These are phyloP conservation scores for Dioctria rufipes DNA, from an alignment of 2,888 invertebrate genomes.

Conservation along the genomic window DNA sequence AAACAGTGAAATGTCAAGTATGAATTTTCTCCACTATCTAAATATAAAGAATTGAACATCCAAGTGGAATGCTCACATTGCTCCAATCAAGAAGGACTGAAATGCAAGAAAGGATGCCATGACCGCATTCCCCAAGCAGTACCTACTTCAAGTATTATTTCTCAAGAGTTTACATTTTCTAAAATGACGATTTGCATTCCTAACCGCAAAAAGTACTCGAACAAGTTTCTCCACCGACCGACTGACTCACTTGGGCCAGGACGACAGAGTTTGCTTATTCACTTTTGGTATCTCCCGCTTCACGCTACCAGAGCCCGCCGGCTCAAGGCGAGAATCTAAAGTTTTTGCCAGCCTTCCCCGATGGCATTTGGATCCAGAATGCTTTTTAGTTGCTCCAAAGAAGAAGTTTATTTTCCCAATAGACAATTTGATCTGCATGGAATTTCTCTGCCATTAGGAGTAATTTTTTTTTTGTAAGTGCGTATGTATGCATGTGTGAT, in stretches of 20 bases:
- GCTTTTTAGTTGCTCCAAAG: slow-evolving; percentile 13
- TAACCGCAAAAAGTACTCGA: slow-evolving; percentile 27
- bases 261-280: slow-evolving; percentile 35
- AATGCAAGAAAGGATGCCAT: neutral
- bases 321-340: slow-evolving; percentile 3
- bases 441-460: too few species aligned
- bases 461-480: too few species aligned
- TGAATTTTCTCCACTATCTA: slow-evolving; percentile 5
- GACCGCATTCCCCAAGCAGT: slow-evolving; percentile 28
- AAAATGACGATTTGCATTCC: slow-evolving; percentile 40
- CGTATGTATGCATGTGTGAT: too few species aligned
- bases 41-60: neutral
- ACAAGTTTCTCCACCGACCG: slow-evolving; percentile 27
- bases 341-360: slow-evolving; percentile 4
- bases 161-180: slow-evolving; percentile 31
- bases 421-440: slow-evolving; percentile 37
- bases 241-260: neutral
- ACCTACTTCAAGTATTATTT: slow-evolving; percentile 26
- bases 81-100: slow-evolving; percentile 5
- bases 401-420: slow-evolving; percentile 44
- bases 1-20: neutral
- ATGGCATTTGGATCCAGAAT: slow-evolving; percentile 3
- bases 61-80: slow-evolving; percentile 3
- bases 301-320: neutral
- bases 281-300: slow-evolving; percentile 23